phyloP scores from a whole-genome alignment of 2,888 invertebrate genomes.

The Spilarctia lutea region DNA sequence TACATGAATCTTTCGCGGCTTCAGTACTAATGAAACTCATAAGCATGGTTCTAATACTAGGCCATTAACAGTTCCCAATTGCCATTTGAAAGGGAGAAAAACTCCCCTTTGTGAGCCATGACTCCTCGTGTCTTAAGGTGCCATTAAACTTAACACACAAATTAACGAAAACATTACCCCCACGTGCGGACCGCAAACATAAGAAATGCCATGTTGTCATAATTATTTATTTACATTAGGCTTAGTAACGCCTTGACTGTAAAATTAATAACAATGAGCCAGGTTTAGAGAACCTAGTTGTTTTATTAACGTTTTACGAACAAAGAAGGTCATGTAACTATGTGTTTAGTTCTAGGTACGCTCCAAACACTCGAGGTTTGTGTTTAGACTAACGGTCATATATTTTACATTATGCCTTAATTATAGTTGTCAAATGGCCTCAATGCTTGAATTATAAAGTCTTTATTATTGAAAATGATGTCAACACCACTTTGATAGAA shows the following conservation, averaged over 20 bases:
- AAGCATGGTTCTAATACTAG: conserved; percentile 79
- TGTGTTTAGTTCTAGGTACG: neutral
- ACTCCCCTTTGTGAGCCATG: conserved; percentile 63
- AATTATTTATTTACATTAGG: conserved; percentile 37
- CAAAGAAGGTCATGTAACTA: too few relatives aligned
- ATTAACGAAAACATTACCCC: conserved; percentile 67
- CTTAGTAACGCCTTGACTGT: neutral
- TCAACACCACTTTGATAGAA: neutral
- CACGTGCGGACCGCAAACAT: conserved; percentile 41
- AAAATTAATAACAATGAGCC: neutral
- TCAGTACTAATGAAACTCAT: conserved; percentile 82
- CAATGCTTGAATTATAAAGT: too few relatives aligned
- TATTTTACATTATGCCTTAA: neutral
- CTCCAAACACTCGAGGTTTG: neutral
- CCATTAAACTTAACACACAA: conserved; percentile 76
- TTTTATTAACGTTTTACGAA: neutral
- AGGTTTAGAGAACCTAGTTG: neutral
- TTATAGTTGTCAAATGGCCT: neutral
- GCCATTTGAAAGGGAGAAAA: conserved; percentile 72
- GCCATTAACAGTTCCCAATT: conserved; percentile 81
- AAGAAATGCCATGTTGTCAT: conserved; percentile 41
- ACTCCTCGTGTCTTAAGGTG: conserved; percentile 65
- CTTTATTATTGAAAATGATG: neutral
- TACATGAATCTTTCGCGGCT: conserved; percentile 81
- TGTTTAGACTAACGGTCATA: too few relatives aligned